Evolutionary conservation across 2,888 invertebrate genomes (phyloP).

Genomic region (Calameuta pallipes): DNA sequence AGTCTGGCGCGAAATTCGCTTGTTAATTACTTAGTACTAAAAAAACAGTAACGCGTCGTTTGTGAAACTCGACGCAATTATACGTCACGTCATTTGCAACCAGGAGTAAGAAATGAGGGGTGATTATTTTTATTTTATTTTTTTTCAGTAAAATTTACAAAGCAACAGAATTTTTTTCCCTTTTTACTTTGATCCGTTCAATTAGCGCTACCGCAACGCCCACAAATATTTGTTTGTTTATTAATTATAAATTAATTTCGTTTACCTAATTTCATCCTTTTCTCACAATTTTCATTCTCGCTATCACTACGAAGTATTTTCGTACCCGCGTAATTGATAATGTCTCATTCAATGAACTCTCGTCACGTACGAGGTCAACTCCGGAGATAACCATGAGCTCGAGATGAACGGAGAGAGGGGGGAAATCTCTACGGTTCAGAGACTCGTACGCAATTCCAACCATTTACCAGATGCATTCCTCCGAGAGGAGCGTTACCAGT

Average conservation of each 20-base stretch:
- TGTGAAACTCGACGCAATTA: too few relatives aligned
- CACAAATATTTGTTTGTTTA: background rate
- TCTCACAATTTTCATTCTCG: background rate
- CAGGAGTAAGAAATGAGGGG: too few relatives aligned
- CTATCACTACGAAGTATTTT: background rate
- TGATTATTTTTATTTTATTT: too few relatives aligned
- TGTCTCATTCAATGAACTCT: background rate
- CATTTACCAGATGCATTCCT: constrained; percentile 1
- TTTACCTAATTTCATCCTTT: too few relatives aligned
- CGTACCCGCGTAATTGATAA: background rate
- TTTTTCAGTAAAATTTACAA: too few relatives aligned
- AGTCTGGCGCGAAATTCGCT: too few relatives aligned
- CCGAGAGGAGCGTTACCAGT: background rate
- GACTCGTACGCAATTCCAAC: constrained; percentile 2
- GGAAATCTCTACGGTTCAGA: background rate
- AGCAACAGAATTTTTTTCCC: too few relatives aligned
- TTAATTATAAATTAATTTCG: background rate
- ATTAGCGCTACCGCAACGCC: background rate
- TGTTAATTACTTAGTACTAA: too few relatives aligned
- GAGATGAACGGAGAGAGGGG: background rate
- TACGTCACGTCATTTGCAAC: too few relatives aligned
- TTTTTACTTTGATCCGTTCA: too few relatives aligned
- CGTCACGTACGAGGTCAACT: background rate
- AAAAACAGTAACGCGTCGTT: too few relatives aligned
- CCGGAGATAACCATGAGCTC: background rate